Evolutionary conservation across 2,888 invertebrate species (phyloP).

Genomic region (Deilephila porcellus): DNA sequence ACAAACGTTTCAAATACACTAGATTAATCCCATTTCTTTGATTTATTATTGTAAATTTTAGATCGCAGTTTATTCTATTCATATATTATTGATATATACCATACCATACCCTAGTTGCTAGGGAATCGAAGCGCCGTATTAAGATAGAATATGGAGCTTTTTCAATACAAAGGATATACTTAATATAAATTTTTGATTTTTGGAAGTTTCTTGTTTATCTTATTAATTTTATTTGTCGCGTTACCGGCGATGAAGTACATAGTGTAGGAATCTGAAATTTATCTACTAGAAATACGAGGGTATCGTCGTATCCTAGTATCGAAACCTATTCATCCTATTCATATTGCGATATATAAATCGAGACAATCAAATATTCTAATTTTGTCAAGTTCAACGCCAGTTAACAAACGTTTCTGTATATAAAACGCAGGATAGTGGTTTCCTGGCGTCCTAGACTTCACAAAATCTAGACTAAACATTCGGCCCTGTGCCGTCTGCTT

Average conservation of each 20-base stretch:
- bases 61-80: too few species aligned
- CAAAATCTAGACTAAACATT: constrained; percentile 31
- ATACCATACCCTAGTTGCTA: not conserved
- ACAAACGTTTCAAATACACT: constrained; percentile 3
- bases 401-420: constrained; percentile 12
- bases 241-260: too few species aligned
- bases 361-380: not conserved
- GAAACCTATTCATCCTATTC: not conserved
- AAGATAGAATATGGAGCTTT: too few species aligned
- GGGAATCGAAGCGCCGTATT: not conserved
- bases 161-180: too few species aligned
- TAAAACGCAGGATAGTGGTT: constrained; percentile 10
- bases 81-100: too few species aligned
- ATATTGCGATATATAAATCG: not conserved
- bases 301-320: too few species aligned
- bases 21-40: not conserved
- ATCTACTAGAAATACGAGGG: too few species aligned
- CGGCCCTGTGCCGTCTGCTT: constrained; percentile 14
- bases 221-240: too few species aligned
- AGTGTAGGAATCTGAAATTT: too few species aligned
- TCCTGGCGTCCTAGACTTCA: constrained; percentile 28
- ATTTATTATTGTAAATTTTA: too few species aligned
- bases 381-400: constrained; percentile 12
- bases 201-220: too few species aligned
- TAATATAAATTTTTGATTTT: too few species aligned